Base-by-base conservation (phyloP, 2,797 vertebrate species). In the Spheniscus humboldti region DNA sequence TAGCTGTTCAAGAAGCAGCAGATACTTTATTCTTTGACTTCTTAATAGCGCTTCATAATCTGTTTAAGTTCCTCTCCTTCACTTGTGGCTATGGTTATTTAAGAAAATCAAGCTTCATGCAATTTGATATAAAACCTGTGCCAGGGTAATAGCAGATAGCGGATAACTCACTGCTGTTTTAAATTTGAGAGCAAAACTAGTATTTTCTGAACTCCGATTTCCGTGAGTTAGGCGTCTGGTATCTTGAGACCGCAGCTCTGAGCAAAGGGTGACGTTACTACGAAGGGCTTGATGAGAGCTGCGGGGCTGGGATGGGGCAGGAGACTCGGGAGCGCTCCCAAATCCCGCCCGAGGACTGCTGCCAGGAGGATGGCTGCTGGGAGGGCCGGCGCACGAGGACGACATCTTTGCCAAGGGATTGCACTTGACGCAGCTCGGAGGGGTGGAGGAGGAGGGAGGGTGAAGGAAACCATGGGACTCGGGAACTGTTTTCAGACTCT, bases 331-430 rank as follows among this genome's bases (percentile, higher is more conserved):
- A 83, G 20, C 2, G 3, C 55, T 75, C 72, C 71, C 74, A 60
- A 20, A 14, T 89, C 25, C 72, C 1, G 0, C n/a, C 47, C 0
- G 0, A 48, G 85, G 59, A 71, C 0, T 13, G 69, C 19, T 13
- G 28, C 31, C 1, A 0, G 33, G 2, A 59, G 74, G 33, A 45
- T 24, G 22, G 7, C 39, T 60, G 68, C 57, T 4, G 0, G 13
- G 5, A 48, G 79, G 63, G 28, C 67, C 6, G 7, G 68, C 24
- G 10, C 62, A 22, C 7, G 6, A 74, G 69, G 52, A 37, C 0
- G 4, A 14, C 6, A 1, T 35, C 78, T 73, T 91, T 93, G 48
- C 69, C 78, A 55, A 39, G 53, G 74, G 33, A n/a, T 35, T 62
- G 28, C 16, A 30, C 37, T 60, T 45, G 10, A 31, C 10, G 1